phyloP scores from a whole-genome alignment of 2,113 vertebrate genomes.

The Xiphophorus maculatus region DNA sequence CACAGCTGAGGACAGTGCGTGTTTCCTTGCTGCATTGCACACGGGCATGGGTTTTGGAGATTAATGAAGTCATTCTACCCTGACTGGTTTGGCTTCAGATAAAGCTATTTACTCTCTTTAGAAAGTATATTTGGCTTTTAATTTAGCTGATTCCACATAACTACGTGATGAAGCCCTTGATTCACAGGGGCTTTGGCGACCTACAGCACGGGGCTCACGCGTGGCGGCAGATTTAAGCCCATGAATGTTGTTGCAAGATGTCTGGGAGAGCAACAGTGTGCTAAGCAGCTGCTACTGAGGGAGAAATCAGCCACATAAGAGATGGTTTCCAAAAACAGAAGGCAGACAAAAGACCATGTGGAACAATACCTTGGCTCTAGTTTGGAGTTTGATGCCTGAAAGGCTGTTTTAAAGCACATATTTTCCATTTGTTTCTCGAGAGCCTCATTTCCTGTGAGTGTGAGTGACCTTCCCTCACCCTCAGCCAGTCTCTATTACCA shows the following conservation, averaged over 20 bases:
- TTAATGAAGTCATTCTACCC: conserved; percentile 59
- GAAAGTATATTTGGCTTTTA: conserved; percentile 64
- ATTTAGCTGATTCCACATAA: conserved; percentile 62
- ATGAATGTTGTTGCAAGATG: conserved; percentile 53
- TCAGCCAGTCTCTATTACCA: conserved; percentile 25
- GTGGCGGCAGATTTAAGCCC: conserved; percentile 40
- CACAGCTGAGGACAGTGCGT: conserved; percentile 15
- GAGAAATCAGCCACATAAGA: conserved; percentile 11
- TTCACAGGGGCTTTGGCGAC: conserved; percentile 53
- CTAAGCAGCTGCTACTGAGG: conserved; percentile 21
- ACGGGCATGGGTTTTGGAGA: conserved; percentile 40
- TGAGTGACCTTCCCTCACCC: conserved; percentile 45
- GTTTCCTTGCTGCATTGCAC: conserved; percentile 43
- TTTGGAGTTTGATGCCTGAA: conserved; percentile 15
- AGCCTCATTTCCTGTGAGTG: conserved; percentile 47
- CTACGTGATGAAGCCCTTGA: conserved; percentile 54
- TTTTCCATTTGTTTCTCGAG: conserved; percentile 50
- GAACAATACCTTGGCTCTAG: conserved; percentile 37
- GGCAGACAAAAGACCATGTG: conserved; percentile 7
- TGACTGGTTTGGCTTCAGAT: conserved; percentile 58
- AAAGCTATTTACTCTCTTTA: conserved; percentile 39
- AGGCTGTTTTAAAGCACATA: conserved; percentile 28
- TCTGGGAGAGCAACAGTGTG: conserved; percentile 31
- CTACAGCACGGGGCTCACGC: conserved; percentile 53
- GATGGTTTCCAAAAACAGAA: neutral